Evolutionary conservation across 2,888 invertebrate genomes (phyloP), one percentile per base, ranked within the genome.

Genomic region (Eristalinus aeneus): DNA sequence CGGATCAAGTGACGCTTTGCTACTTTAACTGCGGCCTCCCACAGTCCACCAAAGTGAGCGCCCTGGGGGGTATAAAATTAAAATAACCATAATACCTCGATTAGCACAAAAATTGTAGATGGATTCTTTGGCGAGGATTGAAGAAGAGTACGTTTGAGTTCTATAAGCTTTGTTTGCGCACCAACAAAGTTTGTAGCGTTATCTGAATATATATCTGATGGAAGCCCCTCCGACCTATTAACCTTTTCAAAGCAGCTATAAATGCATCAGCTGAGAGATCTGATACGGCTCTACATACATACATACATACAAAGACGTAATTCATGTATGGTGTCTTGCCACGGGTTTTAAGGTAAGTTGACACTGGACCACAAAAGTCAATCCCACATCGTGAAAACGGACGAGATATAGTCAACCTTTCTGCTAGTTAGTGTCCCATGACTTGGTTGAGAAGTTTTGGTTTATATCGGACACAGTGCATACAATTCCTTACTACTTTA

Each of bases 41-140:
- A 79, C 11, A 79, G 34, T 20, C 82, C 87, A 9, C 84, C 87
- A 60, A 88, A 88, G 34, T 88, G 84, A 23, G 88, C 8, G 85
- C 77, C 39, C 87, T 68, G 9, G 86, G 86, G 20, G 79, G 84
- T 9, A 88, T 86, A 56, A 71, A 71, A 64, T 31, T 16, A 58
- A 77, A 71, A n/a, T 69, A n/a, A n/a, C n/a, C n/a, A n/a, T 36
- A 27, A 77, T 84, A 12, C 58, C 27, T 68, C 65, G 32, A 39
- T 61, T 72, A 5, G 12, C 54, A 46, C 78, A 83, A 78, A 72
- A 78, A 20, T 74, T 74, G n/a, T 39, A 12, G 3, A 73, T 54
- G 22, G 20, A 9, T 23, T 65, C 58, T 23, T 58, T 69, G 11
- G 63, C 3, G 31, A 20, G 32, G 56, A 31, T 10, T 75, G 31